Evolutionary conservation across 1,140 invertebrate genomes (phyloP), one percentile per base, ranked within the genome.

Genomic region (Aphis craccivora): DNA sequence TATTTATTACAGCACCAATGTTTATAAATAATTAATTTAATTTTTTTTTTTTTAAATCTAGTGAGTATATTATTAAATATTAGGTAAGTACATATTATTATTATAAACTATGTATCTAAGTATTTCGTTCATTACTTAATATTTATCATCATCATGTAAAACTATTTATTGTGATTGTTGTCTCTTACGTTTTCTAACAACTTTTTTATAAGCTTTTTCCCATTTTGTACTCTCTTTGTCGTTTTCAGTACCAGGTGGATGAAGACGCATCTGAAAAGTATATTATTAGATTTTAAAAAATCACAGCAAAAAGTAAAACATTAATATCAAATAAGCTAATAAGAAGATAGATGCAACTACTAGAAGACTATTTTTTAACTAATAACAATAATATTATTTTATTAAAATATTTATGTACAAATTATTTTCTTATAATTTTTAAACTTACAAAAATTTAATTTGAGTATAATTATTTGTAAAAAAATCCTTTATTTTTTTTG

Each of bases 201-300:
- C 93, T 93, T 94, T 94, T 53, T 94, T 94, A 51, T 94, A 94
- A 22, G 94, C 93, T 88, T 90, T 91, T 51, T 94, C 93, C 94
- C 94, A 94, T 94, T 94, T 94, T 81, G 93, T 88, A 43, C 93
- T 90, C 18, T 93, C 83, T 93, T 92, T 94, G 37, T 93, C 93
- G 53, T 94, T 93, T 43, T 96, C 96, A 93, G 96, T 96, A 94
- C 96, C 96, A n/a, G 96, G 96, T 40, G 96, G 96, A 95, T 96
- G 96, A 94, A 96, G 95, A 94, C 96, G 95, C 96, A 96, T 96
- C 96, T 97, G 95, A 94, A 95, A 96, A 95, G 0, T 37, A 60
- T 60, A 90, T 67, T 20, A 55, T 48, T n/a, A 45, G 30, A 87
- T 87, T 87, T 48, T 1, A 89, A 89, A 87, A 6, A 4, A 1